Conservation (phyloP, 2,113 vertebrate genomes). For the Serinus canaria region DNA sequence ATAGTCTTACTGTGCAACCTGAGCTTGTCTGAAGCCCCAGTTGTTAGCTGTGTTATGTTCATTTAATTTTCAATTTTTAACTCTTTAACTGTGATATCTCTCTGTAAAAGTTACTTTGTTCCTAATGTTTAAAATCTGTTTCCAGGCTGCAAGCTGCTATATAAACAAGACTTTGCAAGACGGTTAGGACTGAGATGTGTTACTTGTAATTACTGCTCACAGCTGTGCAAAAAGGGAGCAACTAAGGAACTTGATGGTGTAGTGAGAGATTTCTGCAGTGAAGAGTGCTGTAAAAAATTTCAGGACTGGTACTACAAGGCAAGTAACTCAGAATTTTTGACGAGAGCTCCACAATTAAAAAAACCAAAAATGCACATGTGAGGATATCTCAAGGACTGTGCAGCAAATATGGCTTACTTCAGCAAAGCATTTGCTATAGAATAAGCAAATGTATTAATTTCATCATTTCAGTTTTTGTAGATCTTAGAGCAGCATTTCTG, state of each 20-base stretch:
- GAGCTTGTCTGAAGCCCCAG: not conserved
- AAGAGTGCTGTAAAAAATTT: slow-evolving; percentile 92
- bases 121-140: slow-evolving; percentile 65
- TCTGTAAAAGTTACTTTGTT: slow-evolving; percentile 56
- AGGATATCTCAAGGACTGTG: slow-evolving; percentile 53
- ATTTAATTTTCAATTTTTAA: slow-evolving; percentile 21
- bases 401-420: slow-evolving; percentile 14
- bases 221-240: slow-evolving; percentile 93
- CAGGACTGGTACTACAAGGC: slow-evolving; percentile 99
- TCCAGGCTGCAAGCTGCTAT: slow-evolving; percentile 95
- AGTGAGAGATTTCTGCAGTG: slow-evolving; percentile 94
- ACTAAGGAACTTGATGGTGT: slow-evolving; percentile 89
- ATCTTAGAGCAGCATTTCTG: slow-evolving; percentile 35
- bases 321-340: slow-evolving; percentile 66
- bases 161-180: slow-evolving; percentile 96
- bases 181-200: slow-evolving; percentile 96
- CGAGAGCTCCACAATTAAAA: slow-evolving; percentile 38
- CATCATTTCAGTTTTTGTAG: slow-evolving; percentile 19
- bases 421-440: slow-evolving; percentile 24
- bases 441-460: slow-evolving; percentile 38
- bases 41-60: slow-evolving; percentile 1
- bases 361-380: slow-evolving; percentile 19
- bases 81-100: slow-evolving; percentile 17
- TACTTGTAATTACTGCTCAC: slow-evolving; percentile 96
- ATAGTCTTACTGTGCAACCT: not conserved